These are phyloP conservation scores for Furnarius figulus DNA, from an alignment of 2,113 vertebrate species.

Conservation along the genomic window DNA sequence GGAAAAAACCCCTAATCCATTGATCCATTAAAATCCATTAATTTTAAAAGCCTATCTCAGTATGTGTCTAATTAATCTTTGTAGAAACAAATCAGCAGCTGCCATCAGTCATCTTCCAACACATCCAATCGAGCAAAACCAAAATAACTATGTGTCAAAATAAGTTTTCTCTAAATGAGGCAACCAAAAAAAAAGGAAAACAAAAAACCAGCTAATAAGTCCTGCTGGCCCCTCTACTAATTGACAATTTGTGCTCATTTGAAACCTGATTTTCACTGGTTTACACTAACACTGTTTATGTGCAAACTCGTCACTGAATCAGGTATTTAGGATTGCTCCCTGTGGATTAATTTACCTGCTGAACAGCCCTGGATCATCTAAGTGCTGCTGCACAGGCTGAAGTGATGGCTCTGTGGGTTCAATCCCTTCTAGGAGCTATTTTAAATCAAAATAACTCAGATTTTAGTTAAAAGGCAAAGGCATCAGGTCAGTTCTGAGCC, in stretches of 20 bases:
- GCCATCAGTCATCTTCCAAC: background rate
- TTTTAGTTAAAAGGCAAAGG: background rate
- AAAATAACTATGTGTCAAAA: background rate
- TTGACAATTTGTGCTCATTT: background rate
- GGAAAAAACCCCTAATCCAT: background rate
- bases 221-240: background rate
- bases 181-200: background rate
- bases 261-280: background rate
- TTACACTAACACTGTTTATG: background rate
- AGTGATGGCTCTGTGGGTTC: background rate
- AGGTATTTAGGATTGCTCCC: slow-evolving; percentile 26
- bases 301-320: background rate
- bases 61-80: background rate
- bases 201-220: background rate
- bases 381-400: background rate
- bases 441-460: background rate
- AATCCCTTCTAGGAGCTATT: background rate
- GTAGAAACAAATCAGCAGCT: background rate
- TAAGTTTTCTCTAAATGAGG: background rate
- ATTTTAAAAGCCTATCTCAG: background rate
- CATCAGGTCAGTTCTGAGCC: background rate
- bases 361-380: background rate
- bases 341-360: slow-evolving; percentile 29
- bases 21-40: background rate
- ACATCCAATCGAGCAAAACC: background rate